Evolutionary conservation across 30 jellyfish, hydroid and myxozoan species (phyloP).

Genomic region (Rhopilema esculentum): DNA sequence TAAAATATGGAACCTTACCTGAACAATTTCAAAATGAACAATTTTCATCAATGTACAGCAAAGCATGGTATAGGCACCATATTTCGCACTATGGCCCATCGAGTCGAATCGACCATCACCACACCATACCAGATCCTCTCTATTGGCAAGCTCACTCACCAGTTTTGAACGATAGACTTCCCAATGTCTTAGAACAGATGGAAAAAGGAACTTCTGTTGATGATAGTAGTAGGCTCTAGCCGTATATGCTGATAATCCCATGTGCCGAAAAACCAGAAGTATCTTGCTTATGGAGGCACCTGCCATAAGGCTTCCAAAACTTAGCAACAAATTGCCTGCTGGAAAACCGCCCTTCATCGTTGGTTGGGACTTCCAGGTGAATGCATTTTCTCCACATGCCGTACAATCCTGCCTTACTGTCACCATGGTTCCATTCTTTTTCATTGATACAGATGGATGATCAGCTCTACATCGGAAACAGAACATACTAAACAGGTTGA

Average conservation of each 20-base stretch:
- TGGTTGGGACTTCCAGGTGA: conserved; percentile 62
- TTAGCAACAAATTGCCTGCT: conserved; percentile 55
- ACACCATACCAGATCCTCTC: neutral
- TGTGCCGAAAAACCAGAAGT: conserved; percentile 10
- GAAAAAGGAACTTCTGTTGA: conserved; percentile 14
- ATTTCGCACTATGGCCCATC: conserved; percentile 64
- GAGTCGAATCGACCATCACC: conserved; percentile 47
- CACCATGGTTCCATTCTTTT: conserved; percentile 49
- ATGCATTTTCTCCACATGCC: conserved; percentile 32
- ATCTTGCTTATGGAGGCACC: conserved; percentile 50
- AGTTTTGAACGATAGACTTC: conserved; percentile 1
- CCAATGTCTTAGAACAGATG: conserved; percentile 29
- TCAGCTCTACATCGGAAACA: conserved; percentile 40
- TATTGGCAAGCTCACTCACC: neutral
- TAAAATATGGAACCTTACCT: conserved; percentile 13
- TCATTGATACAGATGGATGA: conserved; percentile 14
- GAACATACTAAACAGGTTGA: conserved; percentile 40
- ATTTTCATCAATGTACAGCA: conserved; percentile 28
- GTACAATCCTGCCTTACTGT: conserved; percentile 56
- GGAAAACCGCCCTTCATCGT: conserved; percentile 28
- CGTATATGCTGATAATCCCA: conserved; percentile 17
- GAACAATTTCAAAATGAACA: conserved; percentile 56
- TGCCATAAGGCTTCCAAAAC: conserved; percentile 47
- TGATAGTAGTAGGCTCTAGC: conserved; percentile 7
- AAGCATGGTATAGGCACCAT: conserved; percentile 59